Conservation (phyloP, 1,140 invertebrate genomes). For the Doryteuthis pealeii region DNA sequence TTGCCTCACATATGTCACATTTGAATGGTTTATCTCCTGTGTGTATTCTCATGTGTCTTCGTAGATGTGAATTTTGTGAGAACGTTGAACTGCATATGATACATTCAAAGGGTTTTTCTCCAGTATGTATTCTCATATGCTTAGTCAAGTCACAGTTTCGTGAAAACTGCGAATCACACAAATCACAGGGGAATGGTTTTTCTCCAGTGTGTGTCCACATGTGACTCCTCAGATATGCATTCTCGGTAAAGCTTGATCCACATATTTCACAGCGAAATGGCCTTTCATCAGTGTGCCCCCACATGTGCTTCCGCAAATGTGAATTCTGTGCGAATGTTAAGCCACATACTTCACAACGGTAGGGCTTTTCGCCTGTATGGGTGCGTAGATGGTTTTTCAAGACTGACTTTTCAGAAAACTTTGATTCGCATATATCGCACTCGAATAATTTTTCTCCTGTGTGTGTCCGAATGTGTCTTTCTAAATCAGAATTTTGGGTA, state of each 20-base stretch:
- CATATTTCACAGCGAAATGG: conserved; percentile 52
- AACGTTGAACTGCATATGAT: too few species aligned
- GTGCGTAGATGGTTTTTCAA: conserved; percentile 78
- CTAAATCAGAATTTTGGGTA: too few species aligned
- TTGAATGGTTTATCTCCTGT: too few species aligned
- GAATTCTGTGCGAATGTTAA: conserved; percentile 95
- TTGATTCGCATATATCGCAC: conserved; percentile 64
- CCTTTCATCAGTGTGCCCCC: conserved; percentile 69
- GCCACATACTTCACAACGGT: conserved; percentile 88
- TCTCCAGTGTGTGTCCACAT: conserved; percentile 79
- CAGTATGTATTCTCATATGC: too few species aligned
- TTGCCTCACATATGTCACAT: too few species aligned
- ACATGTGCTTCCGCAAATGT: conserved; percentile 76
- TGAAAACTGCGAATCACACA: conserved; percentile 10
- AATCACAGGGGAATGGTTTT: conserved; percentile 12
- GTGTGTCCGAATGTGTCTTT: too few species aligned
- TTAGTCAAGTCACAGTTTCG: too few species aligned
- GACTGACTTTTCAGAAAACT: conserved; percentile 17
- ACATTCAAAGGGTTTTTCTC: too few species aligned
- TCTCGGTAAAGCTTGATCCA: background rate
- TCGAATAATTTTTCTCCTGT: too few species aligned
- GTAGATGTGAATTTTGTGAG: too few species aligned
- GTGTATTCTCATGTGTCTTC: too few species aligned
- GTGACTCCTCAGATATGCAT: conserved; percentile 63
- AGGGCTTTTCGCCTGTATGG: conserved; percentile 93